A percentile compares a stretch with the other conserved stretches of the same genome.
phyloP scores from a whole-genome alignment of 2,888 invertebrate genomes.

The Branchinecta sandiegonensis region DNA sequence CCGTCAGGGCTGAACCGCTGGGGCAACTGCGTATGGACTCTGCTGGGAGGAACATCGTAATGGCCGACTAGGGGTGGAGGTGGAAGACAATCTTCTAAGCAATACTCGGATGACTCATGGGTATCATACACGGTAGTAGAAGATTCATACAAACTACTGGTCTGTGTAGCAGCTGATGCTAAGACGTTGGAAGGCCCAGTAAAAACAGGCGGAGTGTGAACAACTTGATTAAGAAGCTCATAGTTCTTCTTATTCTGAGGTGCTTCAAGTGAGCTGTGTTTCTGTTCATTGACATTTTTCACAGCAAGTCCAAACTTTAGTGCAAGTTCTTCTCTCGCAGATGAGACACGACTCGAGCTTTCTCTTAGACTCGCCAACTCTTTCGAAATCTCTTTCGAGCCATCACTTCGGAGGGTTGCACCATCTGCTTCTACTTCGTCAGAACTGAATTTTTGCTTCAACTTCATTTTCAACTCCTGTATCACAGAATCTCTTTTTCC shows the following conservation, averaged over 20 bases:
- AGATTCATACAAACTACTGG: conserved; percentile 1
- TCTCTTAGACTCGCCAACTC: neutral
- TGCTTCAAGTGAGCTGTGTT: neutral
- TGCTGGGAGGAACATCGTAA: neutral
- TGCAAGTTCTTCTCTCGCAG: neutral
- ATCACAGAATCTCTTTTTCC: conserved; percentile 28
- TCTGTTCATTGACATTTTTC: neutral
- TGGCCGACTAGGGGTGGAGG: conserved; percentile 3
- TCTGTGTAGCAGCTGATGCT: neutral
- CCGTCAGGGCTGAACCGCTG: conserved; percentile 13
- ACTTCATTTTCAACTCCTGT: conserved; percentile 28
- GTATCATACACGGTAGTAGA: neutral
- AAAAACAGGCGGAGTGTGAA: neutral
- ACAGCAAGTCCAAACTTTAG: neutral
- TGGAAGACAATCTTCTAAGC: neutral
- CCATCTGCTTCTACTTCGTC: conserved; percentile 10
- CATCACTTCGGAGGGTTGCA: neutral
- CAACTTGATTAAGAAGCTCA: neutral
- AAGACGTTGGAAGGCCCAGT: neutral
- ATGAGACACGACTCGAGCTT: neutral
- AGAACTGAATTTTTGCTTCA: conserved; percentile 26
- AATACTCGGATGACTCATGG: conserved; percentile 9
- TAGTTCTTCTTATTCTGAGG: neutral
- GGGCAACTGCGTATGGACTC: neutral
- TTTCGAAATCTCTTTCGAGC: neutral